A percentile compares a stretch with the other conserved stretches of the same genome.
These are phyloP conservation scores for Meta bourneti DNA, from an alignment of 2,888 invertebrate genomes.

Conservation along the genomic window DNA sequence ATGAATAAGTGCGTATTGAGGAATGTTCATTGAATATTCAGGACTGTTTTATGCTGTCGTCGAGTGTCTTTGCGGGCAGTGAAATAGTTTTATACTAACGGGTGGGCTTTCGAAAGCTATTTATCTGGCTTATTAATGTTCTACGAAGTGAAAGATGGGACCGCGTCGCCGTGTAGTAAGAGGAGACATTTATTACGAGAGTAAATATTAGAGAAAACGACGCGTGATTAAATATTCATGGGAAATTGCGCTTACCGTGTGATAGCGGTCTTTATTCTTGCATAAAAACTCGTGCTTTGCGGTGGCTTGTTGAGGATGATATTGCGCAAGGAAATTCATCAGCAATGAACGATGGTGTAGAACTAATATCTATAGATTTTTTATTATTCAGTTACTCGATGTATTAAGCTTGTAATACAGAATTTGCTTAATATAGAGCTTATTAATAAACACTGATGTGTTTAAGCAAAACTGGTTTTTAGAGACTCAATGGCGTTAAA, in stretches of 20 bases:
- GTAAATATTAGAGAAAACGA: background rate
- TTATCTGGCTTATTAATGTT: background rate
- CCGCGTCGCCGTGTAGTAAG: background rate
- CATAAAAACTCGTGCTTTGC: too few species aligned
- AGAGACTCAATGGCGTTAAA: too few species aligned
- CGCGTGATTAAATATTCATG: background rate
- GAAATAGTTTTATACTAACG: background rate
- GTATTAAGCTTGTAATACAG: background rate
- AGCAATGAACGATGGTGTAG: too few species aligned
- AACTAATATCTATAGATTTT: background rate
- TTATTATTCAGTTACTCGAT: background rate
- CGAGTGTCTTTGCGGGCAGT: background rate
- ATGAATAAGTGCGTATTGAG: conserved; percentile 17
- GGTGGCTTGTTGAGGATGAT: too few species aligned
- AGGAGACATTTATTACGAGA: background rate
- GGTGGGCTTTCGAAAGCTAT: background rate
- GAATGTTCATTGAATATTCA: background rate
- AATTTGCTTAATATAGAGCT: background rate
- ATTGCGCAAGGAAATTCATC: too few species aligned
- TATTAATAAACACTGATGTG: too few species aligned
- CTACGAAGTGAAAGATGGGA: background rate
- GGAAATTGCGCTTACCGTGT: background rate
- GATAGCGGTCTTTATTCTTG: background rate
- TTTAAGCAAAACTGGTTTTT: too few species aligned
- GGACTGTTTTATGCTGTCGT: background rate